These are phyloP conservation scores for Plagodis dolabraria DNA, from an alignment of 2,888 invertebrate genomes.

Conservation along the genomic window DNA sequence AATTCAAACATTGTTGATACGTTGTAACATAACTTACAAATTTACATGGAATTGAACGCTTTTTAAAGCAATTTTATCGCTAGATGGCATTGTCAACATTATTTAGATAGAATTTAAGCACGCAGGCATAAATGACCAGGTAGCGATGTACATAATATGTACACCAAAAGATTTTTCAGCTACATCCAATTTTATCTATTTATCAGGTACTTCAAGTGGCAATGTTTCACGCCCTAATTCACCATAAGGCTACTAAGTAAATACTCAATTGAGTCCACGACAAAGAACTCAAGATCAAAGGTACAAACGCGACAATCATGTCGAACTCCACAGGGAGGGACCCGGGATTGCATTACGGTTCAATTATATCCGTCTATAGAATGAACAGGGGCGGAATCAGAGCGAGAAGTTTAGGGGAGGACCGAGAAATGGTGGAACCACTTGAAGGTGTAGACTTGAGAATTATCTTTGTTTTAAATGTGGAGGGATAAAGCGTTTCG, in stretches of 20 bases:
- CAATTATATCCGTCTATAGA: constrained; percentile 14
- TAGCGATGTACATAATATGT: too few relatives aligned
- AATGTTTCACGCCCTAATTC: constrained; percentile 2
- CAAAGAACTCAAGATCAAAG: constrained; percentile 25
- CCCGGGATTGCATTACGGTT: constrained; percentile 20
- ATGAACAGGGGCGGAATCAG: constrained; percentile 1
- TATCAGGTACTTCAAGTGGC: neutral
- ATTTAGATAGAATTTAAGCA: too few relatives aligned
- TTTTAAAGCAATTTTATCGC: too few relatives aligned
- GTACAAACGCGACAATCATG: constrained; percentile 4
- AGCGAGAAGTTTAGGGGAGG: neutral
- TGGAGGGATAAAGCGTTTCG: neutral
- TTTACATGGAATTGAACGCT: too few relatives aligned
- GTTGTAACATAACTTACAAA: too few relatives aligned
- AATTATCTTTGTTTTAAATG: neutral
- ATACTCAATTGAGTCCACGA: constrained; percentile 22
- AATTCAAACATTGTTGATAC: too few relatives aligned
- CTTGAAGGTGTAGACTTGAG: constrained; percentile 1
- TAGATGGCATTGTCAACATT: too few relatives aligned
- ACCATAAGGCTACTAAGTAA: constrained; percentile 13
- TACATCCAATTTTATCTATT: too few relatives aligned
- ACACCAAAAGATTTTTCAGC: too few relatives aligned
- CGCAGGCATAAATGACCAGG: too few relatives aligned
- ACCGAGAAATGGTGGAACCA: neutral
- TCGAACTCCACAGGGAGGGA: constrained; percentile 7